Base-by-base conservation (phyloP, 2,797 vertebrate genomes). In the Platalea minor region DNA sequence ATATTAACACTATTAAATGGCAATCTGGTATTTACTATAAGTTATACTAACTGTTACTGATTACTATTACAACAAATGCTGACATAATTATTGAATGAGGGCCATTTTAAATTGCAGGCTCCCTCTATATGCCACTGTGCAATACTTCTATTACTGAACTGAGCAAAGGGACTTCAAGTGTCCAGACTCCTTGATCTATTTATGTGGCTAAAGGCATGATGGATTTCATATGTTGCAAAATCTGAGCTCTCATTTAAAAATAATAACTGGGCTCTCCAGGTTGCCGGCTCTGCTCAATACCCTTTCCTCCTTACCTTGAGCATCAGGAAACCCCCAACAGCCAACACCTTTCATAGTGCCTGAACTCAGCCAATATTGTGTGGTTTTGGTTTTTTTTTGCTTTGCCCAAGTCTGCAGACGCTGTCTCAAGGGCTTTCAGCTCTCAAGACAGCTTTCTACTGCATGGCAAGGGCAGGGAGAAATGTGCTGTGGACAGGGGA, bases 21-120 rank as follows among this genome's bases (percentile, higher is more conserved):
- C 70, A 82, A 57, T 89, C 74, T 90, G 92, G 57, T 88, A 93
- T 89, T 95, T 92, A 43, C 74, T 83, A 14, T 35, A 75, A 68
- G 53, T 88, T 94, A 53, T 43, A 89, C 89, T 85, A 94, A 93
- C 84, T 91, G 86, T 67, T 93, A 83, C 15, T 89, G 91, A 93
- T 91, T 83, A 83, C 46, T 89, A 4, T 80, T 88, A 77, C 53
- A 85, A 60, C 63, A 69, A 94, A 92, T 45, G 75, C 60, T 95
- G 96, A 85, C 61, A 64, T 76, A 95, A 72, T 84, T 86, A 92
- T 65, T 91, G 94, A 95, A 91, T 2, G 1, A 78, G 85, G 64
- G 48, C 56, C 72, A 81, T 59, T 80, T 76, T 65, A 60, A 77
- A 70, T 77, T 53, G 41, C 54, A 77, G 23, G 10, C 61, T 93